Percentiles rank a stretch among this genome's conserved stretches.
Evolutionary conservation across 2,888 invertebrate genomes (phyloP).

Genomic region (Erannis defoliaria): DNA sequence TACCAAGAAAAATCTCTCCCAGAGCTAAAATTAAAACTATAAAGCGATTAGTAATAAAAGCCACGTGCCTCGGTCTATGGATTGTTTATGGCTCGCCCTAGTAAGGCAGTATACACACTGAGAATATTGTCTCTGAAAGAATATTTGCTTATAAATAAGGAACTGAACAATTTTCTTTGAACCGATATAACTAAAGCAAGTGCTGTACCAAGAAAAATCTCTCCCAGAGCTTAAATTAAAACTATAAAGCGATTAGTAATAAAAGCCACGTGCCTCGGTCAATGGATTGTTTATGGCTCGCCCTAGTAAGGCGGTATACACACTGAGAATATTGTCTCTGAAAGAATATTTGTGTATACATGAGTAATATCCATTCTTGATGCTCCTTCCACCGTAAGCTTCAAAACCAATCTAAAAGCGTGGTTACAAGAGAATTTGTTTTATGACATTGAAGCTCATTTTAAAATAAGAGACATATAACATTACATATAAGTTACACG

Average conservation of each 20-base stretch:
- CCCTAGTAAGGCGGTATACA: constrained; percentile 30
- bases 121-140: not conserved
- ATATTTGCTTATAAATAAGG: too few species aligned
- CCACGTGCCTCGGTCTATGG: constrained; percentile 43
- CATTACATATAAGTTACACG: too few species aligned
- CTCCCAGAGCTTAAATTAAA: constrained; percentile 39
- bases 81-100: constrained; percentile 41
- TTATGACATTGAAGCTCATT: too few species aligned
- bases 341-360: too few species aligned
- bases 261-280: constrained; percentile 43
- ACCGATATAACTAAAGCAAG: constrained; percentile 5
- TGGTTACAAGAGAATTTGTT: too few species aligned
- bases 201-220: constrained; percentile 38
- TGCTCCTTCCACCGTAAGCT: too few species aligned
- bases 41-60: constrained; percentile 43
- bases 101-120: constrained; percentile 29
- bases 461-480: too few species aligned
- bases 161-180: too few species aligned
- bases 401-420: too few species aligned
- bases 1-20: constrained; percentile 35
- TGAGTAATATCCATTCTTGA: too few species aligned
- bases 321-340: not conserved
- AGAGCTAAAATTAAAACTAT: constrained; percentile 42
- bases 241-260: constrained; percentile 44
- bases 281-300: constrained; percentile 42